Percentiles rank a stretch among this genome's conserved stretches.
phyloP scores from a whole-genome alignment of 2,113 vertebrate species.

The Microcebus griseorufus region DNA sequence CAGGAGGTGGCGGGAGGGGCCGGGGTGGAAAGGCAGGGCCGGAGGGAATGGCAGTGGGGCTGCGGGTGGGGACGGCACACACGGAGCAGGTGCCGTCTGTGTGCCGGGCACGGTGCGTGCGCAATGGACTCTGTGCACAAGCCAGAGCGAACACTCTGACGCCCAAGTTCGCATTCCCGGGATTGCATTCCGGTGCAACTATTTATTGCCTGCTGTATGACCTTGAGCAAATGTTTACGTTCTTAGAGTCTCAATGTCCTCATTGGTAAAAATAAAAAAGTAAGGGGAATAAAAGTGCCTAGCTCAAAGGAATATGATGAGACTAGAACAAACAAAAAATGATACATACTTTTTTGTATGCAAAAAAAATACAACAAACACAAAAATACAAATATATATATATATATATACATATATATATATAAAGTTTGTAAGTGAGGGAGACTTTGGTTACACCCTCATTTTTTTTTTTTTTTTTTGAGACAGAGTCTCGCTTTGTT shows the following conservation, averaged over 20 bases:
- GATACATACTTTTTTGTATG: too few relatives aligned
- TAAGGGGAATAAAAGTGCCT: neutral
- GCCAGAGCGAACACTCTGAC: neutral
- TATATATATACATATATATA: too few relatives aligned
- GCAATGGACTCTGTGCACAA: neutral
- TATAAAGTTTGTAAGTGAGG: neutral
- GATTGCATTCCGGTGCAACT: neutral
- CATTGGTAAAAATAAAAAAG: constrained; percentile 19
- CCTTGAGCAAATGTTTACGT: neutral
- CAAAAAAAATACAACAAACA: too few relatives aligned
- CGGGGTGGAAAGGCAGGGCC: too few relatives aligned
- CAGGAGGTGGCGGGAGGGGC: too few relatives aligned
- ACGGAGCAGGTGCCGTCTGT: neutral
- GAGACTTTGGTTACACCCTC: neutral
- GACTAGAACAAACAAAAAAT: neutral
- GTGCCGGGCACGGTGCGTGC: neutral
- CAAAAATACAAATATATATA: too few relatives aligned
- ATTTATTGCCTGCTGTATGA: neutral
- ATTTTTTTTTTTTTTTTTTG: neutral
- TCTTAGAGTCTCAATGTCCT: neutral
- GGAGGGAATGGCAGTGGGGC: too few relatives aligned
- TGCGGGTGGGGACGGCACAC: too few relatives aligned
- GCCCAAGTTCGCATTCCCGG: neutral
- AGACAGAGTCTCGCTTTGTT: too few relatives aligned
- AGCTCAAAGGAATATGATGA: neutral